These are phyloP conservation scores for Orgyia antiqua DNA, from an alignment of 2,888 invertebrate genomes.

Conservation along the genomic window DNA sequence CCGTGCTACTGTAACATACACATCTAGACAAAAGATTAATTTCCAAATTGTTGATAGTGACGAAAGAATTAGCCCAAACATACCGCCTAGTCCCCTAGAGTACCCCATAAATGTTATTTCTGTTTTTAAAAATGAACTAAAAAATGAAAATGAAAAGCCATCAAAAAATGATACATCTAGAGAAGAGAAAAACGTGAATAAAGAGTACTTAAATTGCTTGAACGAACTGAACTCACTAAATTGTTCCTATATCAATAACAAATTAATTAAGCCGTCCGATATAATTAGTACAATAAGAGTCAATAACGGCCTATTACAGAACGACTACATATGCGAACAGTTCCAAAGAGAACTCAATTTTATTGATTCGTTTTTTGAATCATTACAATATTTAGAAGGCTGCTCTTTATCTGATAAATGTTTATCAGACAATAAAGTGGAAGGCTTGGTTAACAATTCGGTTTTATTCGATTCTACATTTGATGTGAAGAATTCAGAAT, in stretches of 20 bases:
- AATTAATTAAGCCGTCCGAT: slow-evolving; percentile 68
- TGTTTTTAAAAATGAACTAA: slow-evolving; percentile 52
- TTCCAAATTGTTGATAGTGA: slow-evolving; percentile 54
- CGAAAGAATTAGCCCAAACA: slow-evolving; percentile 33
- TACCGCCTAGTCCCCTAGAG: slow-evolving; percentile 41
- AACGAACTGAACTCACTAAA: slow-evolving; percentile 43
- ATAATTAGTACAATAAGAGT: slow-evolving; percentile 64
- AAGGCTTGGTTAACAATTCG: slow-evolving; percentile 38
- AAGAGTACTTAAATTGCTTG: slow-evolving; percentile 28
- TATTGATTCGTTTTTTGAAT: slow-evolving; percentile 71
- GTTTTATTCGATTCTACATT: slow-evolving; percentile 35
- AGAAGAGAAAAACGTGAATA: slow-evolving; percentile 22
- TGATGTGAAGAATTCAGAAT: slow-evolving; percentile 44
- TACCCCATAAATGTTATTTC: slow-evolving; percentile 64
- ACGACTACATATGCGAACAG: slow-evolving; percentile 60
- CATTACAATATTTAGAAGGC: slow-evolving; percentile 63
- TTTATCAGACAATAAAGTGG: slow-evolving; percentile 40
- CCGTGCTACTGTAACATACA: slow-evolving; percentile 60
- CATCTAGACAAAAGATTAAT: slow-evolving; percentile 60
- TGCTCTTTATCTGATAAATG: slow-evolving; percentile 50
- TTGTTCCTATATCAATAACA: slow-evolving; percentile 47
- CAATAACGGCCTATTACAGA: slow-evolving; percentile 48
- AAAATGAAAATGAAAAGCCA: slow-evolving; percentile 24
- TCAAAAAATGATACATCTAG: slow-evolving; percentile 27
- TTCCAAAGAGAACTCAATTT: slow-evolving; percentile 68